Conservation (phyloP, 1,140 invertebrate genomes). For the Rhyacophila brunnea region DNA sequence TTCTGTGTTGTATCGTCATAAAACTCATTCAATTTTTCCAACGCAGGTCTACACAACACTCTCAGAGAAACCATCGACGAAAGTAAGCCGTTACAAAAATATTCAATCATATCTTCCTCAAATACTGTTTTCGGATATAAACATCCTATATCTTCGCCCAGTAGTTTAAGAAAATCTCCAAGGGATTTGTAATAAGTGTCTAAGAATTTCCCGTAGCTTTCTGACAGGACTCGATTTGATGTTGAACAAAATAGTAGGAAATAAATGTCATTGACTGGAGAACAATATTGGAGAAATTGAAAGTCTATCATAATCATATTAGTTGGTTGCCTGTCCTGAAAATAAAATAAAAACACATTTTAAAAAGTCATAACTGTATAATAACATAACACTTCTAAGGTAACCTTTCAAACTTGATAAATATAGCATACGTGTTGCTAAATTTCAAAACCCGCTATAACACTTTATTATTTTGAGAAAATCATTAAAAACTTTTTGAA, state of each 20-base stretch:
- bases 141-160: conserved; percentile 8
- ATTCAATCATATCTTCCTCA: conserved; percentile 14
- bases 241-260: conserved; percentile 28
- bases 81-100: conserved; percentile 18
- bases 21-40: conserved; percentile 11
- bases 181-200: conserved; percentile 23
- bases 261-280: conserved; percentile 28
- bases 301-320: conserved; percentile 29
- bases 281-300: conserved; percentile 21
- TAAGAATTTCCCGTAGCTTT: conserved; percentile 15
- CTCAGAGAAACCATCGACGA: conserved; percentile 16
- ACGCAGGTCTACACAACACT: conserved; percentile 21
- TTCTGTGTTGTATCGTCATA: conserved; percentile 1
- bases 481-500: too few relatives aligned
- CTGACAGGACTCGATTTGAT: background rate
- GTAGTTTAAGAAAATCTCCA: conserved; percentile 5
- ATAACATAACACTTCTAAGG: too few relatives aligned
- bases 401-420: too few relatives aligned
- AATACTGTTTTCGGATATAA: conserved; percentile 17
- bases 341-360: conserved; percentile 6
- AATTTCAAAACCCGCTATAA: too few relatives aligned
- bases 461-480: too few relatives aligned
- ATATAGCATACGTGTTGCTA: too few relatives aligned
- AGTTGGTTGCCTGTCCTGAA: conserved; percentile 17
- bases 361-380: background rate